Evolutionary conservation across 1,140 invertebrate species (phyloP).

Genomic region (Brachionus asplanchnoidis): DNA sequence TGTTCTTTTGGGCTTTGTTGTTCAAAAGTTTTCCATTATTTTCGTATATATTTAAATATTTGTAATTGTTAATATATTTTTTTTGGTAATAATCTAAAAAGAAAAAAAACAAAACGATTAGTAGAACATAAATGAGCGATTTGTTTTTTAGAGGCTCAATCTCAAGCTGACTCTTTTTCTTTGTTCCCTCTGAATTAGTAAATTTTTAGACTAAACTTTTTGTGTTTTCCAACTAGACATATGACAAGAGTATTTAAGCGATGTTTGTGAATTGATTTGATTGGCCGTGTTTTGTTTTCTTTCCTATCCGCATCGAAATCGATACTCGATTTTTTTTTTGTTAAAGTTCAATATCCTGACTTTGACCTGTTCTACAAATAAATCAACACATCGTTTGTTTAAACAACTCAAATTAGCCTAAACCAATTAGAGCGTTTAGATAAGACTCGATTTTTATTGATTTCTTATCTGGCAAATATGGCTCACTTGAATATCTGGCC

Average conservation of each 20-base stretch:
- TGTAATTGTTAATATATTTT: neutral
- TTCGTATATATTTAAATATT: neutral
- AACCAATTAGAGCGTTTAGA: neutral
- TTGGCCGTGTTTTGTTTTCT: neutral
- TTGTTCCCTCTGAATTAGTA: neutral
- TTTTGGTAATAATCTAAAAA: conserved; percentile 30
- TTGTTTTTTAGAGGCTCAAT: neutral
- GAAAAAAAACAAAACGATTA: neutral
- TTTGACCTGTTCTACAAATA: neutral
- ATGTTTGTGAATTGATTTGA: neutral
- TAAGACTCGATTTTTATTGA: neutral
- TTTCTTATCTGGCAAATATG: neutral
- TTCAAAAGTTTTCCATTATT: conserved; percentile 33
- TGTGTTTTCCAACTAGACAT: neutral
- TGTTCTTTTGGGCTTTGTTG: neutral
- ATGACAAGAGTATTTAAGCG: neutral
- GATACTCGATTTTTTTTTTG: neutral
- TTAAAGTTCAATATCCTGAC: neutral
- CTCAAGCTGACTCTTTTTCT: neutral
- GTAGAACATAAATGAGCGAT: neutral
- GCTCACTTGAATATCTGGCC: neutral
- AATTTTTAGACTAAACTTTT: neutral
- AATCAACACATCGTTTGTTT: neutral
- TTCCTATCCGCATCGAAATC: neutral
- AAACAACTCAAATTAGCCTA: neutral